phyloP scores from a whole-genome alignment of 2,113 vertebrate species.

The Petrocephalus microphthalmus region DNA sequence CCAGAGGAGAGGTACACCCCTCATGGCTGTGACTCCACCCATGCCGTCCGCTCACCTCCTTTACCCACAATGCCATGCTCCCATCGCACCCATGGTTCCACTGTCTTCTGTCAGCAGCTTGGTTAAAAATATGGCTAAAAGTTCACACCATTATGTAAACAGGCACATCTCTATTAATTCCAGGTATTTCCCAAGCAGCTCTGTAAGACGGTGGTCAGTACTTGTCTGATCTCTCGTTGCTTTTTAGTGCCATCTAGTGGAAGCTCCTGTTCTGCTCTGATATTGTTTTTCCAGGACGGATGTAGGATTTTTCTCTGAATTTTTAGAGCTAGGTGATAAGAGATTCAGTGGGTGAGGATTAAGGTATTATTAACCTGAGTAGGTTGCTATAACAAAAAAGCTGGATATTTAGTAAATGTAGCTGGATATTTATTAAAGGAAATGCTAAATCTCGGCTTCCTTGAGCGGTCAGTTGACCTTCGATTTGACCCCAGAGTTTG shows the following conservation, averaged over 20 bases:
- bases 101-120: background rate
- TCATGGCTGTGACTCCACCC: background rate
- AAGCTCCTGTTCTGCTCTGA: background rate
- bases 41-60: background rate
- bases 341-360: background rate
- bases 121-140: background rate
- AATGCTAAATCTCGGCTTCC: background rate
- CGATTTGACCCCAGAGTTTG: background rate
- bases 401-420: background rate
- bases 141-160: background rate
- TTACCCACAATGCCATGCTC: background rate
- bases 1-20: conserved; percentile 80
- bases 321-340: background rate
- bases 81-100: background rate
- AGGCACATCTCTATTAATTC: background rate
- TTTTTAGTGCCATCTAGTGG: conserved; percentile 15
- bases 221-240: background rate
- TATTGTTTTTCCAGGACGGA: background rate
- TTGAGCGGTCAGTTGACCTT: background rate
- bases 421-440: background rate
- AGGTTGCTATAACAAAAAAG: background rate
- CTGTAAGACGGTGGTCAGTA: background rate
- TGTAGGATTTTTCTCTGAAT: background rate
- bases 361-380: background rate
- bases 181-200: background rate